Conservation (phyloP, 64 coral and sea anemone genomes). For the Actinia tenebrosa region DNA sequence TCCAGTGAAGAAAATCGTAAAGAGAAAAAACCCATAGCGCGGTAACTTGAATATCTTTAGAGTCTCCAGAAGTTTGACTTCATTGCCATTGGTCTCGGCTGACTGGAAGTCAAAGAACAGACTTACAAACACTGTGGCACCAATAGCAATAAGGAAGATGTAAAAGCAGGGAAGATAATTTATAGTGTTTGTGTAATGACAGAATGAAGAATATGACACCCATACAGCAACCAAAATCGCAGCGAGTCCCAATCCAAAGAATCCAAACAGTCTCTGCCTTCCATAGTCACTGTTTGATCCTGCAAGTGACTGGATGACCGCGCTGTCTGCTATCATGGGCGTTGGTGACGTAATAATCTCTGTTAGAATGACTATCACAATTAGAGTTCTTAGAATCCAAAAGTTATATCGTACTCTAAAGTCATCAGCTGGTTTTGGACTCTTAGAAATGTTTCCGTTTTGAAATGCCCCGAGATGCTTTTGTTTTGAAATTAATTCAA, state of each 20-base stretch:
- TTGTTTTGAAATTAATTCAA: not conserved
- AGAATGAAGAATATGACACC: constrained; percentile 42
- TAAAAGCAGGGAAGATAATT: constrained; percentile 83
- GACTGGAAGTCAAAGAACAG: constrained; percentile 67
- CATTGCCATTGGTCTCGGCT: constrained; percentile 16
- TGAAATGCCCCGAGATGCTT: not conserved
- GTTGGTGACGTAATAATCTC: constrained; percentile 88
- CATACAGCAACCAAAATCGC: constrained; percentile 66
- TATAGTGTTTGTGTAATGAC: constrained; percentile 73
- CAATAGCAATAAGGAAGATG: constrained; percentile 74
- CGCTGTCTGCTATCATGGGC: constrained; percentile 82
- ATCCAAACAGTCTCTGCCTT: constrained; percentile 74
- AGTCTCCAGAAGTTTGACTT: constrained; percentile 41
- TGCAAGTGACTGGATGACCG: constrained; percentile 64
- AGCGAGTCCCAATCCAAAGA: constrained; percentile 53
- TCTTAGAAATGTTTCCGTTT: not conserved
- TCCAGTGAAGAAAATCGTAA: constrained; percentile 60
- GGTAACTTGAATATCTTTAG: constrained; percentile 67
- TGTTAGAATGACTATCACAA: constrained; percentile 74
- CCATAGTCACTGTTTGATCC: constrained; percentile 76
- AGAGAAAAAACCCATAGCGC: constrained; percentile 69
- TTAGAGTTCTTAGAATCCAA: constrained; percentile 74
- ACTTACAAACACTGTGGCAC: constrained; percentile 57
- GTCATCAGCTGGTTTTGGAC: constrained; percentile 11
- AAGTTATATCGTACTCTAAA: constrained; percentile 73